Evolutionary conservation across 2,797 vertebrate species (phyloP).

Genomic region (Megalops cyprinoides): DNA sequence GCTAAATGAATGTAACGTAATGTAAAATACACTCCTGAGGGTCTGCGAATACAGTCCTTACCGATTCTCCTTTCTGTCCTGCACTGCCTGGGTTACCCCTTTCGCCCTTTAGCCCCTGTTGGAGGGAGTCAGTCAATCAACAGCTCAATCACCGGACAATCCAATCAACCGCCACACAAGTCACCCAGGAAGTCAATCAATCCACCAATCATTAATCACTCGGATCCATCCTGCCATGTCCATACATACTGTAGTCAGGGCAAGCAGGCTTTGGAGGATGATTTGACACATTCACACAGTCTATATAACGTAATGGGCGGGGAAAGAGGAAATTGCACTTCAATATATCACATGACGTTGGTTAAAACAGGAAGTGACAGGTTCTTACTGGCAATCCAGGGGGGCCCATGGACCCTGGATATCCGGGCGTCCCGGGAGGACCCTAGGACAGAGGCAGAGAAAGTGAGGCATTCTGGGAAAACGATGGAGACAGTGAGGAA

Average conservation of each 20-base stretch:
- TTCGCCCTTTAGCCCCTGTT: slow-evolving; percentile 89
- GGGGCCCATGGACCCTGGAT: slow-evolving; percentile 86
- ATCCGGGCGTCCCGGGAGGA: slow-evolving; percentile 84
- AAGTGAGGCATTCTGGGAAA: not conserved
- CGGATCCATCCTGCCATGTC: not conserved
- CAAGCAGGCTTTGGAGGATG: not conserved
- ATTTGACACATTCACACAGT: not conserved
- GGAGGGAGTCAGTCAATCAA: slow-evolving; percentile 38
- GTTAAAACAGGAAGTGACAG: not conserved
- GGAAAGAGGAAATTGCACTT: not conserved
- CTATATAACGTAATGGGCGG: no score
- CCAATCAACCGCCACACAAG: not conserved
- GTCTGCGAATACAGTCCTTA: slow-evolving; percentile 65
- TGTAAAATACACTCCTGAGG: not conserved
- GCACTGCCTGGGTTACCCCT: slow-evolving; percentile 78
- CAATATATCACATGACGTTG: not conserved
- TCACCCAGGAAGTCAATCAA: not conserved
- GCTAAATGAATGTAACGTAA: no score
- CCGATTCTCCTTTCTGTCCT: slow-evolving; percentile 89
- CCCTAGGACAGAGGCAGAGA: slow-evolving; percentile 71
- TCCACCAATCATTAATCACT: slow-evolving; percentile 29
- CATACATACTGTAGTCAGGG: not conserved
- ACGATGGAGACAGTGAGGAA: not conserved
- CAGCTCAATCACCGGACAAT: not conserved
- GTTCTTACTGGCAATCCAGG: slow-evolving; percentile 89